Base-by-base conservation (phyloP, 2,888 invertebrate genomes). In the Cryptosula pallasiana region DNA sequence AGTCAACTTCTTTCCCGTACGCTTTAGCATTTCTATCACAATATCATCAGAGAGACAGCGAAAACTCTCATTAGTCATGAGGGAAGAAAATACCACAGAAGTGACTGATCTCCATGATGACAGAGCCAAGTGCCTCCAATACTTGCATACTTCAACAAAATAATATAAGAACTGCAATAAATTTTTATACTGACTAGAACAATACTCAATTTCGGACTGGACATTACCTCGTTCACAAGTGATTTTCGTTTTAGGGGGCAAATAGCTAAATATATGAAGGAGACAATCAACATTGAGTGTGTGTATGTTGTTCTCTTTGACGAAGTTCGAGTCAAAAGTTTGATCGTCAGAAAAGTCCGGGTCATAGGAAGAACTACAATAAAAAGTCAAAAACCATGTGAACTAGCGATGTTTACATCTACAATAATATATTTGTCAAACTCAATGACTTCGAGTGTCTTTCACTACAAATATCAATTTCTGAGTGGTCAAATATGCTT, bases 151-250 rank as follows among this genome's bases (percentile, higher is more conserved):
- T 45, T 13, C 45, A 45, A 13, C 5, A 5, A 45, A 20, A 45
- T 20, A 45, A 45, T 20, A 45, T n/a, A n/a, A n/a, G n/a, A n/a
- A n/a, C n/a, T n/a, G n/a, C n/a, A n/a, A n/a, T n/a, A n/a, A n/a
- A n/a, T n/a, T n/a, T n/a, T n/a, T n/a, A n/a, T n/a, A n/a, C n/a
- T n/a, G n/a, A n/a, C n/a, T n/a, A n/a, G n/a, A n/a, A n/a, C n/a
- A n/a, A n/a, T n/a, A n/a, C n/a, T n/a, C n/a, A n/a, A n/a, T n/a
- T n/a, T n/a, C n/a, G n/a, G n/a, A n/a, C n/a, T n/a, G n/a, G n/a
- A n/a, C n/a, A n/a, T n/a, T 57, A 57, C 57, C 57, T 57, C 57
- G 5, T 57, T 57, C 57, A 57, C 57, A 57, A 16, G 25, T 16
- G 20, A 57, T 57, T 5, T 25, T 16, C n/a, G 20, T 16, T 5